These are phyloP conservation scores for Uloborus plumipes DNA, from an alignment of 2,888 invertebrate species.

Conservation along the genomic window DNA sequence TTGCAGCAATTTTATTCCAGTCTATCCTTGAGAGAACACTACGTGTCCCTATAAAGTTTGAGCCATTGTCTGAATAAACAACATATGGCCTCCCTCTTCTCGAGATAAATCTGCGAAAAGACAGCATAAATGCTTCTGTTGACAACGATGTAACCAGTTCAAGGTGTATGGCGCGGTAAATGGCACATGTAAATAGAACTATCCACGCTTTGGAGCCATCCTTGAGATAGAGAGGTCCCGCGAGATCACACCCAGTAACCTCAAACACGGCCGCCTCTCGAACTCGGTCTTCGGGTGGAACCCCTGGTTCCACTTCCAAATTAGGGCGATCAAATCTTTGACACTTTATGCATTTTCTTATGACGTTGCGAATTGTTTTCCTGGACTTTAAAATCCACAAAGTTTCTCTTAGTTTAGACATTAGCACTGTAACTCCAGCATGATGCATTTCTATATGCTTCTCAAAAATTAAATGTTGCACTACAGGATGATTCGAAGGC, in stretches of 20 bases:
- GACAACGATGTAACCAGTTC: slow-evolving; percentile 20
- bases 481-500: not conserved
- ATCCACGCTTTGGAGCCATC: slow-evolving; percentile 1
- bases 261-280: not conserved
- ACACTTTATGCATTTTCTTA: not conserved
- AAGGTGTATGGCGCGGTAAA: slow-evolving; percentile 3
- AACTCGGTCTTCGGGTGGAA: slow-evolving; percentile 14
- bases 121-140: not conserved
- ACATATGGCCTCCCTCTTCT: not conserved
- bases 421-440: not conserved
- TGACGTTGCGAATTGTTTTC: not conserved
- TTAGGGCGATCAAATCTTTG: not conserved
- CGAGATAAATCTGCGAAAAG: not conserved
- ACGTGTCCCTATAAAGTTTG: not conserved
- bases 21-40: not conserved
- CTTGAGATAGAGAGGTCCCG: not conserved
- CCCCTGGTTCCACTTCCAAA: too few species aligned
- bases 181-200: not conserved
- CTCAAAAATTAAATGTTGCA: not conserved
- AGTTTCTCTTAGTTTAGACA: not conserved
- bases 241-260: not conserved
- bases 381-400: not conserved
- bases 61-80: not conserved
- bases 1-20: not conserved
- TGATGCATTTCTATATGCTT: not conserved